Conservation (phyloP, 2,797 vertebrate species). For the Lacerta agilis region DNA sequence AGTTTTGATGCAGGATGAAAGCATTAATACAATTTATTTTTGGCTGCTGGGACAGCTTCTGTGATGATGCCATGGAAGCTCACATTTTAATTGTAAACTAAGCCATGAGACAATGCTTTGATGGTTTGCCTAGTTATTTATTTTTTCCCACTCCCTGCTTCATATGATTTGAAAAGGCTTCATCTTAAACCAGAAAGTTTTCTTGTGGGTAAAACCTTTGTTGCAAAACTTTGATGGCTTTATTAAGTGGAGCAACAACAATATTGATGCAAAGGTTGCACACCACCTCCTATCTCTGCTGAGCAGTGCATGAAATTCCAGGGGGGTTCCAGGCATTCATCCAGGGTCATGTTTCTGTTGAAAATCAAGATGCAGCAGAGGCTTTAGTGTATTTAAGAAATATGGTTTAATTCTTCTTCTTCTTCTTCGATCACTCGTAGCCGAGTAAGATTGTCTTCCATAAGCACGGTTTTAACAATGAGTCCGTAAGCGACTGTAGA, state of each 20-base stretch:
- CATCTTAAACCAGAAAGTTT: constrained; percentile 20
- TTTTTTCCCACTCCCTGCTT: not conserved
- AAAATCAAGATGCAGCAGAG: no score
- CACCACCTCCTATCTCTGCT: no score
- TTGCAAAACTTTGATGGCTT: constrained; percentile 9
- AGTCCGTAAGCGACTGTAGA: no score
- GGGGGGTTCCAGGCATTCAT: no score
- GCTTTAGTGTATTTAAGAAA: no score
- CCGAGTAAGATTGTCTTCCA: no score
- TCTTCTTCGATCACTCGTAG: no score
- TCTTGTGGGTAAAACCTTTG: not conserved
- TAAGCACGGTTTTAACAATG: no score
- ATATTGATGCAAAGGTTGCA: not conserved
- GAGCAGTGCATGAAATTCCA: no score
- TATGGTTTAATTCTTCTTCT: no score
- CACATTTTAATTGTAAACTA: constrained; percentile 48
- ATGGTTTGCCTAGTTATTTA: constrained; percentile 25
- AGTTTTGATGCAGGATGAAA: constrained; percentile 47
- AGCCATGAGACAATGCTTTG: constrained; percentile 12
- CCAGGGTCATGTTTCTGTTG: no score
- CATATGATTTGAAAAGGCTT: constrained; percentile 20
- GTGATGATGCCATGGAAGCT: constrained; percentile 21
- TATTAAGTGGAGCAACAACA: not conserved
- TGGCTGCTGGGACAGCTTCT: constrained; percentile 32
- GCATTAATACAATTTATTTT: constrained; percentile 33